phyloP scores from a whole-genome alignment of 2,888 invertebrate species.

The Sphaeridia pumilis region DNA sequence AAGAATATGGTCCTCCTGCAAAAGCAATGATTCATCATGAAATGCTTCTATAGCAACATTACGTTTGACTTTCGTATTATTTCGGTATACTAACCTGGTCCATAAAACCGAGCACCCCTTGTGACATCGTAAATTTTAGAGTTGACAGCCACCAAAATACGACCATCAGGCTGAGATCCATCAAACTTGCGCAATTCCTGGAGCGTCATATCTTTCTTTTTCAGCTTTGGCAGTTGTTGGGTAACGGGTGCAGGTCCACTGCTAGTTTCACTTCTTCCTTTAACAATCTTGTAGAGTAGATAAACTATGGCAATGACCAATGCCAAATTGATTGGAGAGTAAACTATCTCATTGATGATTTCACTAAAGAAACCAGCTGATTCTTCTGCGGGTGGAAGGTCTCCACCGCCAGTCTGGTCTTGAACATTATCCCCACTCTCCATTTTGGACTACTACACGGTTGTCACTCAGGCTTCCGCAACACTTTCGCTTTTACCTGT shows the following conservation, averaged over 20 bases:
- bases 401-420: background rate
- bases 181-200: conserved; percentile 76
- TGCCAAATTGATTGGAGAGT: conserved; percentile 57
- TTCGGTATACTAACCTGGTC: conserved; percentile 61
- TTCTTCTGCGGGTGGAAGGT: conserved; percentile 6
- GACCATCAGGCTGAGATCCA: conserved; percentile 71
- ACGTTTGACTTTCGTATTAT: background rate
- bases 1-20: conserved; percentile 81
- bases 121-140: conserved; percentile 93
- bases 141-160: conserved; percentile 84
- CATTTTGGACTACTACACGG: too few species aligned
- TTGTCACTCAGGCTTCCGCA: too few species aligned
- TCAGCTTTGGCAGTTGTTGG: conserved; percentile 64
- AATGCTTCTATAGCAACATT: background rate
- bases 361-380: conserved; percentile 11
- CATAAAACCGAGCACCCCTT: conserved; percentile 78
- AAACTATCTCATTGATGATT: conserved; percentile 16
- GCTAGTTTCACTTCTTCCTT: conserved; percentile 39
- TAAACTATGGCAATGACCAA: conserved; percentile 57
- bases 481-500: too few species aligned
- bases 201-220: conserved; percentile 74
- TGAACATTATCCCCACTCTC: conserved; percentile 5
- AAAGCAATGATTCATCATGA: conserved; percentile 6
- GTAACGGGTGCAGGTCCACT: conserved; percentile 37
- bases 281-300: conserved; percentile 62